Evolutionary conservation across 2,797 vertebrate species (phyloP).

Genomic region (Alcedo quadribrachys): DNA sequence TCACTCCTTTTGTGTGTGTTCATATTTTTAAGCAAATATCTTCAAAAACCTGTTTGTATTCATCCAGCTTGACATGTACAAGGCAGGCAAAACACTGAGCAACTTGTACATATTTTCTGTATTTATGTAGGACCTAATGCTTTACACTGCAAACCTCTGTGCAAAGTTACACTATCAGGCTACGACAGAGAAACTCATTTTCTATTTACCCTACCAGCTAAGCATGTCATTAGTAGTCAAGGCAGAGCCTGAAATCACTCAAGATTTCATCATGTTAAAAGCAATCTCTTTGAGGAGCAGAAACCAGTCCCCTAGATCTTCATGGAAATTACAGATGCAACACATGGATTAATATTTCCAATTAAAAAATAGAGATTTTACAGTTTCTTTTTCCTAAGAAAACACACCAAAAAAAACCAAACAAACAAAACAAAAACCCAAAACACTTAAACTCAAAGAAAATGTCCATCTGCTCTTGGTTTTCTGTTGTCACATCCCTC

Average conservation of each 20-base stretch:
- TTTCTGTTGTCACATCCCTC: background rate
- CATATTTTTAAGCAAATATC: background rate
- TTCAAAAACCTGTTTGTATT: background rate
- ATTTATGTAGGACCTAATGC: background rate
- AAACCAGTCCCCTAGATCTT: background rate
- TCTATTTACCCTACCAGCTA: background rate
- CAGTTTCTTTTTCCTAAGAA: background rate
- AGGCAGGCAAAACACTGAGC: background rate
- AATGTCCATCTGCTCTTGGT: background rate
- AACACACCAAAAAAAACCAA: background rate
- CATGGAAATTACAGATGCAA: background rate
- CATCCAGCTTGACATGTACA: background rate
- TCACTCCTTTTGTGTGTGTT: rapidly evolving
- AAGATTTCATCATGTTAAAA: background rate
- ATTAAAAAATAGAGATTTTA: background rate
- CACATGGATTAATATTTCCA: background rate
- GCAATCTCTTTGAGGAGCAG: background rate
- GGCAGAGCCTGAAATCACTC: background rate
- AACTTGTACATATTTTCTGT: background rate
- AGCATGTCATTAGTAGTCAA: background rate
- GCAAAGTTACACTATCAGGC: background rate
- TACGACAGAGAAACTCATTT: background rate
- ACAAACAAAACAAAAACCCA: too few relatives aligned
- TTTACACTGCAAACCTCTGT: background rate
- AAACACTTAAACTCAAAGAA: background rate